Percentiles rank a stretch among this genome's conserved stretches.
Conservation (phyloP, 2,797 vertebrate species). For the Chromis chromis region DNA sequence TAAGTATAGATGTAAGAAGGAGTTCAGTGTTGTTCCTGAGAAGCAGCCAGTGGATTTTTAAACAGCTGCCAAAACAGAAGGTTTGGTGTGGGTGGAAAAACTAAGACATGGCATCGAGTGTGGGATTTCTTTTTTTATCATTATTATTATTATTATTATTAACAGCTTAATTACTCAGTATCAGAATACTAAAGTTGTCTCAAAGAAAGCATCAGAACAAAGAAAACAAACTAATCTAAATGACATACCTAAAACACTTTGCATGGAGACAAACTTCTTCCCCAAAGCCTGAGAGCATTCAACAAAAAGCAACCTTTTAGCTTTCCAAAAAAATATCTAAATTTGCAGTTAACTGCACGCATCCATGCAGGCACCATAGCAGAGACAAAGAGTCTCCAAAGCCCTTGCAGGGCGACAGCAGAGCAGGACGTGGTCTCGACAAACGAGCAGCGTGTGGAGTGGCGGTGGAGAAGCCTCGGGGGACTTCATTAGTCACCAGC, state of each 20-base stretch:
- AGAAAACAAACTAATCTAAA: conserved; percentile 2
- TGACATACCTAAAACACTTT: neutral
- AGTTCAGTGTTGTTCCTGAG: neutral
- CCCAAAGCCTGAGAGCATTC: neutral
- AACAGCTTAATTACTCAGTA: conserved; percentile 6
- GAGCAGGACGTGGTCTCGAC: conserved; percentile 9
- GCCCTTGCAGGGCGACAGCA: neutral
- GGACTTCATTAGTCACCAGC: conserved; percentile 72
- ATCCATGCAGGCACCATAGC: neutral
- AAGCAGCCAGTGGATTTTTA: conserved; percentile 2
- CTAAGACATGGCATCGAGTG: neutral
- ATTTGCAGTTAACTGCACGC: conserved; percentile 10
- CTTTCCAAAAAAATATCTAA: neutral
- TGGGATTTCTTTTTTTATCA: neutral
- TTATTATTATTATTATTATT: neutral
- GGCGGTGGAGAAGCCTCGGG: conserved; percentile 29
- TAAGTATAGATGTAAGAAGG: conserved; percentile 2
- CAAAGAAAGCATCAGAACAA: conserved; percentile 1
- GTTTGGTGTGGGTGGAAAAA: conserved; percentile 19
- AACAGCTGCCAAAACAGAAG: conserved; percentile 22
- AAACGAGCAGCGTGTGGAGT: conserved; percentile 11
- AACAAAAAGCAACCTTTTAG: neutral
- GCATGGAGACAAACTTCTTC: neutral
- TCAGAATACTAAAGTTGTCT: neutral
- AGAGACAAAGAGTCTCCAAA: conserved; percentile 17